These are phyloP conservation scores for Phycodurus eques DNA, from an alignment of 2,113 vertebrate genomes.

Conservation along the genomic window DNA sequence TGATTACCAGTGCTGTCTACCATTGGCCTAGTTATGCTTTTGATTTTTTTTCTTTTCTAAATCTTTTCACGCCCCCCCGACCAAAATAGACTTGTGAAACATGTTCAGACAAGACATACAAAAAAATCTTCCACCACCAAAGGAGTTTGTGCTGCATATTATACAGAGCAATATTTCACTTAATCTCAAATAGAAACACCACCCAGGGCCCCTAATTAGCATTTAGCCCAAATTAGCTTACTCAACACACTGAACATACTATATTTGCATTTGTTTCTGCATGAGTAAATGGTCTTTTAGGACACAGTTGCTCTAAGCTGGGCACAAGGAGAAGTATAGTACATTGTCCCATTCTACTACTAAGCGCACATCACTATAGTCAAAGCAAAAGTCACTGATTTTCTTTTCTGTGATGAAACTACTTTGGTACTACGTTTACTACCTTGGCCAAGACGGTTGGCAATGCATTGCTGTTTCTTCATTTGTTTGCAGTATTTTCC, in stretches of 20 bases:
- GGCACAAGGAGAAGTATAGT: conserved; percentile 31
- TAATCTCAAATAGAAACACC: conserved; percentile 61
- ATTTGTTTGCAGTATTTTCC: not conserved
- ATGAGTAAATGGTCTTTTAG: conserved; percentile 42
- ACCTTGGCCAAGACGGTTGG: not conserved
- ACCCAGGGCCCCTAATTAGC: conserved; percentile 61
- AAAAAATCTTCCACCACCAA: conserved; percentile 51
- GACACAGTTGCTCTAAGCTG: conserved; percentile 44
- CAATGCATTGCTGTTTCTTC: not conserved
- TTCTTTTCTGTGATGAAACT: conserved; percentile 53
- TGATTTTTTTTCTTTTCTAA: conserved; percentile 38
- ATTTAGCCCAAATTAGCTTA: conserved; percentile 64
- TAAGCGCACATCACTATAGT: conserved; percentile 54
- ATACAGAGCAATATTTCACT: conserved; percentile 64
- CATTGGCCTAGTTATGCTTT: conserved; percentile 60
- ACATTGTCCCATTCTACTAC: conserved; percentile 40
- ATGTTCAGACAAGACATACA: conserved; percentile 50
- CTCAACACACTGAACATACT: conserved; percentile 45
- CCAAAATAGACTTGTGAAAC: conserved; percentile 64
- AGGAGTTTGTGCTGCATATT: conserved; percentile 55
- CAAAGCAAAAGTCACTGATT: conserved; percentile 39
- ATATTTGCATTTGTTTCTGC: conserved; percentile 52
- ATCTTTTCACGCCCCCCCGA: conserved; percentile 59
- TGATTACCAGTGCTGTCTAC: conserved; percentile 44
- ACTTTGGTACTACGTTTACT: conserved; percentile 71